Base-by-base conservation (phyloP, 2,797 vertebrate genomes). In the Muscicapa comitata region DNA sequence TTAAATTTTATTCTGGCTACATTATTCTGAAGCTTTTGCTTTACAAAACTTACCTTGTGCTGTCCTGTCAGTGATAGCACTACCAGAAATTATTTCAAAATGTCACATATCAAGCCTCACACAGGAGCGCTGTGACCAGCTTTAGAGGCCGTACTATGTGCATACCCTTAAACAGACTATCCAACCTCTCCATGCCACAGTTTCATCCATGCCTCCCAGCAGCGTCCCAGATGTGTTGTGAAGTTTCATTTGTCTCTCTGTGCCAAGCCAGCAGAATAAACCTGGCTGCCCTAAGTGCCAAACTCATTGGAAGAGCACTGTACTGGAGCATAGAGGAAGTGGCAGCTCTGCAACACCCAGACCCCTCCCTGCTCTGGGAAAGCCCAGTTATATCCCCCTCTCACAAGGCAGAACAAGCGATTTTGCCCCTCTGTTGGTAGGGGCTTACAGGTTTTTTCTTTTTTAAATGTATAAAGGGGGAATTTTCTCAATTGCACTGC, bases 281-380 rank as follows among this genome's bases (percentile, higher is more conserved):
- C 10, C 23, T 3, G 0, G 20, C 31, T 38, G n/a, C 14, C 1
- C 0, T 26, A 65, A 66, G 17, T 26, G n/a, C 21, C 38, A 84
- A 57, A 35, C 7, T 17, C 11, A 10, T 4, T 61, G 57, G 50
- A 77, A 76, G 29, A 81, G 35, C 38, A 28, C 9, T 0, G 0
- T 6, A 17, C 5, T 1, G 5, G 40, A 59, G n/a, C 11, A 5
- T 37, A 57, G 51, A 59, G 26, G 26, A 82, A 38, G 40, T 10
- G 29, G 59, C 43, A 70, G 47, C 10, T 62, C 77, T 73, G 40
- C 25, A 85, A n/a, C 59, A 63, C 25, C 19, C n/a, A 17, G 18
- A 25, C 10, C 2, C 19, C 35, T 8, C 35, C 24, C 14, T 57
- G 38, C 54, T n/a, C 29, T 0, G 3, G 38, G 38, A 79, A 68